Evolutionary conservation across 2,888 invertebrate genomes (phyloP).

Genomic region (Xestia sexstrigata): DNA sequence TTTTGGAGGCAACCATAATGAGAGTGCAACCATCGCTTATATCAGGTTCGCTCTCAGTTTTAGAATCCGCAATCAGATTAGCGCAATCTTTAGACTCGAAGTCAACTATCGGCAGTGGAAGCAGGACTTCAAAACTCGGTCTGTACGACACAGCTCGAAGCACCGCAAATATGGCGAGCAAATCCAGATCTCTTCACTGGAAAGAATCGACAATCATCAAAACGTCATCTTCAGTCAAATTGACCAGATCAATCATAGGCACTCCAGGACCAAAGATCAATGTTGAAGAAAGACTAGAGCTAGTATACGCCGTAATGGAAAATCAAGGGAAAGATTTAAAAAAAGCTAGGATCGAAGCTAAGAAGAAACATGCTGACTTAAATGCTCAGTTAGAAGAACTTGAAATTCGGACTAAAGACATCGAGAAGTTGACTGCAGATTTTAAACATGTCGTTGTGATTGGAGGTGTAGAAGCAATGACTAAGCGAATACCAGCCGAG

Average conservation of each 20-base stretch:
- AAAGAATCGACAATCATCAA: background rate
- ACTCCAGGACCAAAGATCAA: conserved; percentile 85
- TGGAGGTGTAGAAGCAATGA: conserved; percentile 89
- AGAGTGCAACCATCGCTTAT: conserved; percentile 85
- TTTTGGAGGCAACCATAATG: conserved; percentile 85
- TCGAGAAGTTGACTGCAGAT: conserved; percentile 82
- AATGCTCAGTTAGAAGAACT: conserved; percentile 90
- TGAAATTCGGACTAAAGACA: conserved; percentile 85
- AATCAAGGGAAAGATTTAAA: conserved; percentile 77
- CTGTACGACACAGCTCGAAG: background rate
- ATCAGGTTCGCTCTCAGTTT: conserved; percentile 80
- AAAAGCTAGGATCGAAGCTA: conserved; percentile 74
- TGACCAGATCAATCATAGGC: conserved; percentile 79
- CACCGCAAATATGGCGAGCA: background rate
- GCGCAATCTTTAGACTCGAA: background rate
- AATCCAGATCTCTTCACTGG: background rate
- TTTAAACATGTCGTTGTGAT: conserved; percentile 89
- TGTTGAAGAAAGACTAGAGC: conserved; percentile 86
- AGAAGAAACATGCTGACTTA: conserved; percentile 80
- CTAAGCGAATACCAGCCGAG: conserved; percentile 91
- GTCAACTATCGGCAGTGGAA: background rate
- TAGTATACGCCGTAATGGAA: conserved; percentile 87
- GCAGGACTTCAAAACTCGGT: background rate
- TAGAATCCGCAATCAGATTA: conserved; percentile 22
- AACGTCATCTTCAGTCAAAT: conserved; percentile 68